A percentile compares a stretch with the other conserved stretches of the same genome.
These are phyloP conservation scores for Apomyelois bistriatella DNA, from an alignment of 2,888 invertebrate genomes.

Conservation along the genomic window DNA sequence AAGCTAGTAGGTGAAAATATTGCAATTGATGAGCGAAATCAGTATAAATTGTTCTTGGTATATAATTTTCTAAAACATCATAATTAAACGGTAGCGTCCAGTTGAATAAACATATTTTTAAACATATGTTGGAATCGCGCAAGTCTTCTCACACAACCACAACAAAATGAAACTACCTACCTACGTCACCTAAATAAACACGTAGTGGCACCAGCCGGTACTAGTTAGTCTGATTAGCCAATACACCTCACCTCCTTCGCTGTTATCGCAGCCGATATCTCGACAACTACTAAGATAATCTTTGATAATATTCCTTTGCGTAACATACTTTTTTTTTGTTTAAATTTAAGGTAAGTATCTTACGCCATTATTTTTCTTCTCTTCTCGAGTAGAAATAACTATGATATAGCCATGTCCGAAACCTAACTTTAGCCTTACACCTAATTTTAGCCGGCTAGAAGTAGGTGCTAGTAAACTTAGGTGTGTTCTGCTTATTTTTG, in stretches of 20 bases:
- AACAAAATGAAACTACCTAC: slow-evolving; percentile 19
- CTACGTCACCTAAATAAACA: slow-evolving; percentile 43
- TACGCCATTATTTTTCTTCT: neutral
- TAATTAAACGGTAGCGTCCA: neutral
- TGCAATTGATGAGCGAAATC: slow-evolving; percentile 13
- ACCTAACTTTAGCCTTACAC: no score
- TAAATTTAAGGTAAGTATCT: slow-evolving; percentile 16
- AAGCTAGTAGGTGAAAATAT: slow-evolving; percentile 40
- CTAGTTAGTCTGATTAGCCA: slow-evolving; percentile 27
- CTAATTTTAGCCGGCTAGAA: no score
- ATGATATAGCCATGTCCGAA: neutral
- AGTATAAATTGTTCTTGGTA: neutral
- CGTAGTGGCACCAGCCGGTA: slow-evolving; percentile 25
- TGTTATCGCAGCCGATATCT: slow-evolving; percentile 43
- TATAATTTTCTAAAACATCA: neutral
- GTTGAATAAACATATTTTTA: slow-evolving; percentile 7
- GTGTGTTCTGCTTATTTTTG: no score
- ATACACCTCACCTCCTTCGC: slow-evolving; percentile 26
- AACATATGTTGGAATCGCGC: slow-evolving; percentile 6
- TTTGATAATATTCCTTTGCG: slow-evolving; percentile 37
- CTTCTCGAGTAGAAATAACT: neutral
- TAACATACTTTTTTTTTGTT: slow-evolving; percentile 29
- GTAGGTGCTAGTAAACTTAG: no score
- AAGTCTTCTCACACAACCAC: neutral
- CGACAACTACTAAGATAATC: slow-evolving; percentile 44